Base-by-base conservation (phyloP, 2,888 invertebrate genomes). In the Cancer borealis region DNA sequence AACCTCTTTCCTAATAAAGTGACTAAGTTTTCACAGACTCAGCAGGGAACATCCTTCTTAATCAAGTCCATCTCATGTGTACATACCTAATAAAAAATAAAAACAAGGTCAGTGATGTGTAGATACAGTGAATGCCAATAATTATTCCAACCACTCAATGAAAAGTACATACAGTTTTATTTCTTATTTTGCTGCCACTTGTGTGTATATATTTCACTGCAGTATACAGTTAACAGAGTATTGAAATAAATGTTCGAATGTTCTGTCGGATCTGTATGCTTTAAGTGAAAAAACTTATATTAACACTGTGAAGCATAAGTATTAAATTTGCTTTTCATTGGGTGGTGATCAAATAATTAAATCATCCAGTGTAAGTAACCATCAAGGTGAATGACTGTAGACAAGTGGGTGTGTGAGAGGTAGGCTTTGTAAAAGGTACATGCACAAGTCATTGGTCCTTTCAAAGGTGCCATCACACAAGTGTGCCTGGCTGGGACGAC, bases 381-480 rank as follows among this genome's bases (percentile, higher is more conserved):
- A 84, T 26, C 84, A 39, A 14, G 84, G 17, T 39, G 8, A 73
- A 73, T 73, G 10, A 84, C 17, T 84, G 30, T 84, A 84, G 84
- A n/a, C n/a, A 79, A 8, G n/a, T 79, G 26, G 73, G 73, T 79
- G n/a, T 79, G 73, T 79, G 73, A 26, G 26, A n/a, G 73, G 73
- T 79, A n/a, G 73, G 26, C 73, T 60, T 10, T 60, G 60, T 60
- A 5, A 21, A 39, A 73, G 26, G 73, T 73, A 26, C 26, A 26
- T n/a, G 21, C 66, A n/a, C 73, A 73, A 26, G 73, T 73, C 73
- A 73, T 8, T 1, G 26, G 26, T 8, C 73, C 73, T n/a, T 10
- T 0, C 66, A 21, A 26, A 84, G 84, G 84, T 84, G 84, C 84
- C 84, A n/a, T 39, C 84, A 84, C 84, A 84, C 26, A n/a, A n/a